Conservation (phyloP, 2,113 vertebrate species). For the Lanius collurio region DNA sequence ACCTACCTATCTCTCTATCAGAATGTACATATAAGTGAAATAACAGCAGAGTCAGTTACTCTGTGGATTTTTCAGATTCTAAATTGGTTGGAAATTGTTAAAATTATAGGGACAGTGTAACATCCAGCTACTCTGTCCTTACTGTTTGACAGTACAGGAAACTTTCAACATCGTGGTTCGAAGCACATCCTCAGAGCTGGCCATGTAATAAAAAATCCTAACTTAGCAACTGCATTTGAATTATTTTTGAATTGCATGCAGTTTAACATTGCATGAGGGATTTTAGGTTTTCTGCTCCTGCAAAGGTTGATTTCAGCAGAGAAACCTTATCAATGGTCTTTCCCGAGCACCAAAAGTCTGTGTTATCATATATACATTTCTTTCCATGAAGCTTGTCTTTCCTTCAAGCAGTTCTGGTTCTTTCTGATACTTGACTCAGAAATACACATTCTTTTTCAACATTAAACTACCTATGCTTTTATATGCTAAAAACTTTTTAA, state of each 20-base stretch:
- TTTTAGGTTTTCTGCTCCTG: neutral
- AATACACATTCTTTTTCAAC: neutral
- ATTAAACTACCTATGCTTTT: neutral
- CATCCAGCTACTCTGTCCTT: neutral
- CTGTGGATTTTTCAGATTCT: neutral
- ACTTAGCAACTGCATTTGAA: neutral
- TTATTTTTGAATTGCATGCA: neutral
- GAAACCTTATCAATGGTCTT: neutral
- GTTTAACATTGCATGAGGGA: neutral
- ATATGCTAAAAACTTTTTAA: neutral
- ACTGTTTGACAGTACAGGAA: neutral
- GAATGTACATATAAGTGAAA: neutral
- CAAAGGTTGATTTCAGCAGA: neutral
- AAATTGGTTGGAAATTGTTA: neutral
- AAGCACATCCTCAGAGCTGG: neutral
- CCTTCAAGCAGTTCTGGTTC: neutral
- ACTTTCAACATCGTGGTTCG: neutral
- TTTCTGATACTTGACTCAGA: neutral
- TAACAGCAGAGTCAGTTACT: neutral
- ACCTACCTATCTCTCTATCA: neutral
- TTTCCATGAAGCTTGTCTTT: neutral
- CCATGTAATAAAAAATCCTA: neutral
- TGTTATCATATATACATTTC: neutral
- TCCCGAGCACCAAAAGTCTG: neutral
- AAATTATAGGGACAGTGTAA: neutral